Base-by-base conservation (phyloP, 2,113 vertebrate genomes). In the Notarius quadriscutis region DNA sequence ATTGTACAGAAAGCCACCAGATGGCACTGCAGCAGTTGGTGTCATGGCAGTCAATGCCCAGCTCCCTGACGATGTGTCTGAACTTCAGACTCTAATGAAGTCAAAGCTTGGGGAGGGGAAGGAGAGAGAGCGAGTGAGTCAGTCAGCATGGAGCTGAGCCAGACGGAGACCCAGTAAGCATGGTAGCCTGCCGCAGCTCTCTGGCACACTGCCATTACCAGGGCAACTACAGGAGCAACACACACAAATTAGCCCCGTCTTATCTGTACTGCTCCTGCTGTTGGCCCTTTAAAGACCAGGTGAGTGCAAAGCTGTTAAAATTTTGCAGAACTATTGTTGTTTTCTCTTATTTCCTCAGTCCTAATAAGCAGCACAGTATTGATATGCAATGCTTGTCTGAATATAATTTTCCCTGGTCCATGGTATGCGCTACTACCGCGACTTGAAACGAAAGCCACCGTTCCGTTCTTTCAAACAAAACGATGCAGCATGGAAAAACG, bases 1-100 rank as follows among this genome's bases (percentile, higher is more conserved):
- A 17, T 7, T 50, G n/a, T 63, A 22, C 20, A 72, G 27, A 72
- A 2, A 57, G 82, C 88, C 92, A 89, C 80, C 87, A 90, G 75
- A 87, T 83, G 91, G 91, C 90, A 74, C 53, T 74, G 84, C 83
- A 71, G 88, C 79, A 89, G 79, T 72, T 75, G 87, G 86, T 86
- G 85, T 85, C 65, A 87, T 78, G 88, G 9, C 60, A 88, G 85
- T 57, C 81, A 62, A 67, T 58, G 53, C 48, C 41, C 83, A 81
- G 89, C 89, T 80, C 69, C 84, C 71, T 55, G 85, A 55, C 27
- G 88, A 88, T 85, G 63, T 90, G 92, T 89, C 9, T 88, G 91
- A 90, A 93, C 85, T 87, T 86, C 83, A 60, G 86, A 86, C 91
- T 93, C 90, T 94, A 74, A 87, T 63, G 62, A 87, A 84, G 82